Conservation (phyloP, 2,113 vertebrate genomes). For the Eidolon helvum region DNA sequence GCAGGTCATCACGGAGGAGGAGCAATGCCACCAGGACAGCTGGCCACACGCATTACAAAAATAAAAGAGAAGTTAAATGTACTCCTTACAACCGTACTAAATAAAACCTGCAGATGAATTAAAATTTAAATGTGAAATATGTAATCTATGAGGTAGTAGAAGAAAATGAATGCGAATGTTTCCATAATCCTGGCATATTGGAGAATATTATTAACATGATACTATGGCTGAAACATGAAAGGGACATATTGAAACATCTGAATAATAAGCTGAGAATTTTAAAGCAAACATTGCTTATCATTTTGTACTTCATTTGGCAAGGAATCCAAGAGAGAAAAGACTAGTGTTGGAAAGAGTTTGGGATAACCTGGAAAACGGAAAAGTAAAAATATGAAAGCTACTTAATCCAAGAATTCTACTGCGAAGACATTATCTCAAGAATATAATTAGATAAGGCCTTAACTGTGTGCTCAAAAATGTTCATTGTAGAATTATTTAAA, state of each 20-base stretch:
- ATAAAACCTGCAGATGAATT: background rate
- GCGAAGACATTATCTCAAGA: background rate
- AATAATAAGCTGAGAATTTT: slow-evolving; percentile 5
- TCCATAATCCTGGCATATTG: background rate
- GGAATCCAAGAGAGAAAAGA: background rate
- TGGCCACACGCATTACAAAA: background rate
- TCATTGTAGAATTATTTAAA: background rate
- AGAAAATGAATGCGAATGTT: background rate
- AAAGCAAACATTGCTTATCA: background rate
- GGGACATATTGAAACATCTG: background rate
- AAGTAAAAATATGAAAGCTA: background rate
- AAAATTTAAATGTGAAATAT: background rate
- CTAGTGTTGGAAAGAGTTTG: background rate
- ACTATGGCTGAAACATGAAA: background rate
- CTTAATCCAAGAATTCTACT: background rate
- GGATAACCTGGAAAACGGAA: background rate
- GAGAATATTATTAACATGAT: background rate
- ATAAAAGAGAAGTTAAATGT: background rate
- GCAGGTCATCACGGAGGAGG: background rate
- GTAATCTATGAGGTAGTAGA: background rate
- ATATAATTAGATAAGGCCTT: background rate
- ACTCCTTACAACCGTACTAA: background rate
- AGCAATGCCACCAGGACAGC: background rate
- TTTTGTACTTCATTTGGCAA: slow-evolving; percentile 5
- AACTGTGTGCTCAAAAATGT: background rate